Conservation (phyloP, 2,113 vertebrate species). For the Oreochromis niloticus region DNA sequence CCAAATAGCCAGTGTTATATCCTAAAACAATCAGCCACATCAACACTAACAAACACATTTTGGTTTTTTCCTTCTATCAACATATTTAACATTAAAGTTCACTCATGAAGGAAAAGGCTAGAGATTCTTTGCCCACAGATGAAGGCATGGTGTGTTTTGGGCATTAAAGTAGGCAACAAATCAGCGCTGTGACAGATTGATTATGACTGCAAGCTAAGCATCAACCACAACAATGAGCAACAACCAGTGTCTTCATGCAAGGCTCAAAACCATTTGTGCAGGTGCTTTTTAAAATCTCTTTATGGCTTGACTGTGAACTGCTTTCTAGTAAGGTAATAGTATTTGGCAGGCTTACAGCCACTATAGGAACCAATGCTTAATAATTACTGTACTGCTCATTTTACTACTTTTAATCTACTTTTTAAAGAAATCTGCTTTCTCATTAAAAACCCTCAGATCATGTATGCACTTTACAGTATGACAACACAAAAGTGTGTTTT, state of each 20-base stretch:
- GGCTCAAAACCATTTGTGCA: neutral
- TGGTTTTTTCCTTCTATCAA: neutral
- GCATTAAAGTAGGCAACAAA: neutral
- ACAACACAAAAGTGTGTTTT: neutral
- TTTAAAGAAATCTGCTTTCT: neutral
- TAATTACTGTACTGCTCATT: neutral
- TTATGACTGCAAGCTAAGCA: neutral
- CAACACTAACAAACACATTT: neutral
- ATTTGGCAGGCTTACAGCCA: neutral
- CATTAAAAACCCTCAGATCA: neutral
- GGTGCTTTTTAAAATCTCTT: neutral
- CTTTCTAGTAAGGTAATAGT: neutral
- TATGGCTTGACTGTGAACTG: neutral
- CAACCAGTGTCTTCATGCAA: neutral
- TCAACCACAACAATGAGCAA: neutral
- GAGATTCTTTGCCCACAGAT: neutral
- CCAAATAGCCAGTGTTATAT: neutral
- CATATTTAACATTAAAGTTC: neutral
- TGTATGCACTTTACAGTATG: neutral
- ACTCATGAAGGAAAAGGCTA: neutral
- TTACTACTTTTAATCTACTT: neutral
- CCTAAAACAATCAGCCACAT: neutral
- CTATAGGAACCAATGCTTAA: neutral
- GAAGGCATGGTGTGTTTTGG: neutral
- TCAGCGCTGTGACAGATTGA: neutral